These are phyloP conservation scores for Dromas ardeola DNA, from an alignment of 2,113 vertebrate species.

Conservation along the genomic window DNA sequence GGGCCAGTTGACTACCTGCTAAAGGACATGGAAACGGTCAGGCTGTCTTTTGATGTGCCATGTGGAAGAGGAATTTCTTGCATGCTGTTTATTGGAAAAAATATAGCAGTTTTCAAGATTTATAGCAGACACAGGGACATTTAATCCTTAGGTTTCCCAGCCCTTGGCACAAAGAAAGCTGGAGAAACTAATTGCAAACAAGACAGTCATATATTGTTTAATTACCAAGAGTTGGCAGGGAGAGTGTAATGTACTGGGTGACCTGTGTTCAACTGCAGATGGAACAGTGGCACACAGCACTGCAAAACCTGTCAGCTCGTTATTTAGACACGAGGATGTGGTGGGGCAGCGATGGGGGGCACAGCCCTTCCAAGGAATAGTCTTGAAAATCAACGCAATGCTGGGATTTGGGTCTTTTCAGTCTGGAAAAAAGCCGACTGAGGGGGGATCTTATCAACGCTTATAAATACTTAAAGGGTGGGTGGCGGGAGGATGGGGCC, in stretches of 20 bases:
- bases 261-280: neutral
- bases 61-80: neutral
- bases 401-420: too few relatives aligned
- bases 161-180: neutral
- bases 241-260: neutral
- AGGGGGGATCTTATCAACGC: too few relatives aligned
- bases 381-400: neutral
- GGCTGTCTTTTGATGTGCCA: neutral
- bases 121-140: too few relatives aligned
- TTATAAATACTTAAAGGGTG: too few relatives aligned
- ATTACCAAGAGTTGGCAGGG: neutral
- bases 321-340: fast-evolving
- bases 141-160: neutral
- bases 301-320: neutral
- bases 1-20: neutral
- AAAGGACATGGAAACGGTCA: neutral
- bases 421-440: too few relatives aligned
- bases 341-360: neutral
- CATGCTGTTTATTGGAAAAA: neutral
- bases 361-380: neutral
- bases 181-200: neutral
- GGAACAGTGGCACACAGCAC: neutral
- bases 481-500: too few relatives aligned
- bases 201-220: neutral
- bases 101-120: neutral